Percentiles rank a stretch among this genome's conserved stretches.
These are phyloP conservation scores for Drosophila chauvacae DNA, from an alignment of 1,140 invertebrate species.

Conservation along the genomic window DNA sequence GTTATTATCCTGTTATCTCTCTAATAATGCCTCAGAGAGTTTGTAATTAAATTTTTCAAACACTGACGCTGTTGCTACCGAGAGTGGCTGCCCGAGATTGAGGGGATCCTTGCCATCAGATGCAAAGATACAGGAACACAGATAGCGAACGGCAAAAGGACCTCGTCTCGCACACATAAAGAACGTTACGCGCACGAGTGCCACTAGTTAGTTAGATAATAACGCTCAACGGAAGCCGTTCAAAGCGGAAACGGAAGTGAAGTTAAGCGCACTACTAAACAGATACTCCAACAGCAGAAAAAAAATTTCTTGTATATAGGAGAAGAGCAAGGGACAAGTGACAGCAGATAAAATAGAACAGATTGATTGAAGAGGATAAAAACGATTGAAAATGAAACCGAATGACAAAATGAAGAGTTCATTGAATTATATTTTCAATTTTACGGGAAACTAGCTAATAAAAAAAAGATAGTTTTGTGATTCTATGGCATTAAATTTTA, in stretches of 20 bases:
- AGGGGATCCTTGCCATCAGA: slow-evolving; percentile 20
- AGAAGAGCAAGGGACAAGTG: neutral
- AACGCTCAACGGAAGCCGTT: slow-evolving; percentile 77
- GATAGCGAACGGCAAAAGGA: slow-evolving; percentile 13
- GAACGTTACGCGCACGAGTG: slow-evolving; percentile 80
- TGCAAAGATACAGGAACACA: slow-evolving; percentile 48
- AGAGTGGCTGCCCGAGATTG: slow-evolving; percentile 29
- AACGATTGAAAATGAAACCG: slow-evolving; percentile 30
- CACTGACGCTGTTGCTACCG: slow-evolving; percentile 38
- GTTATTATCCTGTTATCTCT: slow-evolving; percentile 83
- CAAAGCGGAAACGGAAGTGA: slow-evolving; percentile 82
- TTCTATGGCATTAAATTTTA: neutral
- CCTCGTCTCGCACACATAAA: slow-evolving; percentile 49
- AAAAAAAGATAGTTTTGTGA: neutral
- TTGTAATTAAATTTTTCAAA: slow-evolving; percentile 83
- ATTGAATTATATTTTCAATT: slow-evolving; percentile 17
- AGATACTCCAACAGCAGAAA: slow-evolving; percentile 62
- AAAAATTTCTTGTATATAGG: neutral
- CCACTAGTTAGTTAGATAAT: slow-evolving; percentile 82
- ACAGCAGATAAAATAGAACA: slow-evolving; percentile 9
- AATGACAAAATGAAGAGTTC: slow-evolving; percentile 16
- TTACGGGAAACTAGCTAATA: neutral
- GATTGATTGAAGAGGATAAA: slow-evolving; percentile 41
- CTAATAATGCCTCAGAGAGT: slow-evolving; percentile 82
- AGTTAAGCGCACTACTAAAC: slow-evolving; percentile 82